Percentiles rank a stretch among this genome's conserved stretches.
phyloP scores from a whole-genome alignment of 2,888 invertebrate genomes.

The Xanthia icteritia region DNA sequence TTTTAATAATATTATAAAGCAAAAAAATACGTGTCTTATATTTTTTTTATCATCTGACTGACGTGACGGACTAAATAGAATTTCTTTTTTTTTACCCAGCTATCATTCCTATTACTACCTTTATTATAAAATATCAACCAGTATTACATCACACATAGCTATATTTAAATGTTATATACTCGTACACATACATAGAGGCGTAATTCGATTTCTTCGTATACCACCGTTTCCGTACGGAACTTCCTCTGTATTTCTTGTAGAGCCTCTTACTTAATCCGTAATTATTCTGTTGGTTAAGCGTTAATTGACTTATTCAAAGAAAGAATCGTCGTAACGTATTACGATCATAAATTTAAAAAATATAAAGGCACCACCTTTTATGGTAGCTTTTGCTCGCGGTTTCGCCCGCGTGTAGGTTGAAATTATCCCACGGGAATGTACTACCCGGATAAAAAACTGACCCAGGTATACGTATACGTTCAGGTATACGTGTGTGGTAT shows the following conservation, averaged over 20 bases:
- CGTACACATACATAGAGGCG: neutral
- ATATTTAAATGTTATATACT: slow-evolving; percentile 3
- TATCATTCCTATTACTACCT: no score
- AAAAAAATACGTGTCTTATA: no score
- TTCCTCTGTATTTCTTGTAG: slow-evolving; percentile 33
- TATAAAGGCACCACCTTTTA: no score
- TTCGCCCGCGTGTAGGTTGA: neutral
- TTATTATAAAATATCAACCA: neutral
- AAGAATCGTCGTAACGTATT: neutral
- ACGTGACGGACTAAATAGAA: no score
- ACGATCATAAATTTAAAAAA: neutral
- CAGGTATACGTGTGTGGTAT: neutral
- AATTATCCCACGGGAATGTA: neutral
- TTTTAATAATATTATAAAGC: no score
- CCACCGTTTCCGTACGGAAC: slow-evolving; percentile 57
- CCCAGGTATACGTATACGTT: no score
- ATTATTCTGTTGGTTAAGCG: slow-evolving; percentile 35
- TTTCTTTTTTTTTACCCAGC: no score
- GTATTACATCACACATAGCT: neutral
- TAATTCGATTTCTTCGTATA: slow-evolving; percentile 45
- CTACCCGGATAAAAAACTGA: neutral
- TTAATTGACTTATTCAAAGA: slow-evolving; percentile 21
- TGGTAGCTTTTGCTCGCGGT: neutral
- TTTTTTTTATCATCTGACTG: no score
- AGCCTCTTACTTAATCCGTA: slow-evolving; percentile 46